A percentile compares a stretch with the other conserved stretches of the same genome.
phyloP scores from a whole-genome alignment of 2,113 vertebrate species.

The Hydropotes inermis region DNA sequence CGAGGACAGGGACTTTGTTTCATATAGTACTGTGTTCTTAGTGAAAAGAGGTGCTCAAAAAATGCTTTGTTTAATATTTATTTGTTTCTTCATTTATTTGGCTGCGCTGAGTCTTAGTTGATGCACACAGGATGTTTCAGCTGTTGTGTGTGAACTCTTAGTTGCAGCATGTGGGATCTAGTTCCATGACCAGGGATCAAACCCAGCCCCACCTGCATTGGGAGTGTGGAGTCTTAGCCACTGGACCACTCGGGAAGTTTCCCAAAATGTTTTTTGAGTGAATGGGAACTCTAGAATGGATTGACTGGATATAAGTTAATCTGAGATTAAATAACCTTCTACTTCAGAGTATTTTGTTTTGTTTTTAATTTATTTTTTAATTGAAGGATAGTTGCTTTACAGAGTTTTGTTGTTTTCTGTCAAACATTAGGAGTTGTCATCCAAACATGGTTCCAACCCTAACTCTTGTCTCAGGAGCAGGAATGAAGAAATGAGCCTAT shows the following conservation, averaged over 20 bases:
- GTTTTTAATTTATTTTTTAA: neutral
- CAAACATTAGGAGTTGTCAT: neutral
- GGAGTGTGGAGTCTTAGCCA: neutral
- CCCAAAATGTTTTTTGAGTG: neutral
- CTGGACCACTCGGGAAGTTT: neutral
- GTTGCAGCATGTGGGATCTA: neutral
- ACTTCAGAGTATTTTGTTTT: neutral
- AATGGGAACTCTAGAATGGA: neutral
- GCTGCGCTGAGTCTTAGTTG: neutral
- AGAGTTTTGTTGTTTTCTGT: neutral
- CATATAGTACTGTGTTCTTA: neutral
- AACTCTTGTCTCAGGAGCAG: neutral
- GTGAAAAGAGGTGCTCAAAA: neutral
- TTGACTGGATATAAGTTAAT: neutral
- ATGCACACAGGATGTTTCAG: neutral
- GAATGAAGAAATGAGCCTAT: neutral
- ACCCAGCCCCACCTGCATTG: neutral
- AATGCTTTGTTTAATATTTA: neutral
- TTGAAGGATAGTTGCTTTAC: neutral
- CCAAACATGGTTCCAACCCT: neutral
- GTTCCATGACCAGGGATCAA: neutral
- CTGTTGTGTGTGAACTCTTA: accelerated
- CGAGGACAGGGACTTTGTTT: neutral
- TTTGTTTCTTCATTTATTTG: neutral
- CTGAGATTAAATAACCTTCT: neutral